Evolutionary conservation across 2,888 invertebrate species (phyloP).

Genomic region (Pterostichus niger): DNA sequence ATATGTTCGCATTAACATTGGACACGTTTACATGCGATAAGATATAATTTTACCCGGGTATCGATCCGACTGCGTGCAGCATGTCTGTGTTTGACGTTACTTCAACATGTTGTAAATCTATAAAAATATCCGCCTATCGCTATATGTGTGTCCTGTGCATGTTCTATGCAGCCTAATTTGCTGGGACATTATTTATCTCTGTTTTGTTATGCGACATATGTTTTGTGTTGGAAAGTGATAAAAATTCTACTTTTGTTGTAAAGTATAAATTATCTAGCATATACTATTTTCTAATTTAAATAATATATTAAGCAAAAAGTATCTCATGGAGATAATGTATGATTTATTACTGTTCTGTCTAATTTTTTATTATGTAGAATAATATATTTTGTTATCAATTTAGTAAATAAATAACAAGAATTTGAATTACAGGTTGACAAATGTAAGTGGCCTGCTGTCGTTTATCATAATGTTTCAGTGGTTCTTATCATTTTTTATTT

Average conservation of each 20-base stretch:
- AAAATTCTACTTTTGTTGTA: neutral
- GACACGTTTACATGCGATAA: conserved; percentile 66
- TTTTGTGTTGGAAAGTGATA: neutral
- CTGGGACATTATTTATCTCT: conserved; percentile 49
- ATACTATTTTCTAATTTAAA: conserved; percentile 11
- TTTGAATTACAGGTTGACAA: conserved; percentile 19
- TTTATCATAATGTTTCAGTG: conserved; percentile 14
- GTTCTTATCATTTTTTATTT: conserved; percentile 36
- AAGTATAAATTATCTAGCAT: conserved; percentile 5
- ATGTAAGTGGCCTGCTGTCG: conserved; percentile 14
- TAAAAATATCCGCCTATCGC: conserved; percentile 56
- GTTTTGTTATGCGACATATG: conserved; percentile 46
- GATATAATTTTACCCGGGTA: conserved; percentile 63
- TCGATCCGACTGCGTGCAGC: conserved; percentile 48
- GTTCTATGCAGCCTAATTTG: conserved; percentile 49
- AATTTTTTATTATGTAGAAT: neutral
- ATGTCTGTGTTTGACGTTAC: conserved; percentile 56
- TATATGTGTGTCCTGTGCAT: conserved; percentile 5
- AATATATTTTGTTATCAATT: neutral
- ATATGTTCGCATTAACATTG: conserved; percentile 66
- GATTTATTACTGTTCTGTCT: neutral
- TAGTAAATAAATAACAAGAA: conserved; percentile 19
- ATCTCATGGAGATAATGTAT: neutral
- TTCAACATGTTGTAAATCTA: conserved; percentile 62
- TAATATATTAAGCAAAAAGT: conserved; percentile 26